Percentiles rank a stretch among this genome's conserved stretches.
These are phyloP conservation scores for Zaprionus kolodkinae DNA, from an alignment of 1,140 invertebrate genomes.

Conservation along the genomic window DNA sequence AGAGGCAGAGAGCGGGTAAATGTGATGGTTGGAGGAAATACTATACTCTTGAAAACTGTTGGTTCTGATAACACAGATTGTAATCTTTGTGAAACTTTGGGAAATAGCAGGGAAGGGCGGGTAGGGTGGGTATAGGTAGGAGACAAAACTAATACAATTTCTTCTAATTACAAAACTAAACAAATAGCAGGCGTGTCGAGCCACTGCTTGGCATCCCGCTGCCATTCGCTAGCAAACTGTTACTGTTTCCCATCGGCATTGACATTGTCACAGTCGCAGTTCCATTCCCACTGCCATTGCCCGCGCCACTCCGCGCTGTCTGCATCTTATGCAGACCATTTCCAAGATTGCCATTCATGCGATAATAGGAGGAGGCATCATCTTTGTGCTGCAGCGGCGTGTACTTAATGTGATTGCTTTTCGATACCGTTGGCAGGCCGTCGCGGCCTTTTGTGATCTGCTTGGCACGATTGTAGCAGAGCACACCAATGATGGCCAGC, in stretches of 20 bases:
- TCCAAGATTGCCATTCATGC: constrained; percentile 55
- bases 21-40: constrained; percentile 14
- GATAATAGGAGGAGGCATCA: constrained; percentile 61
- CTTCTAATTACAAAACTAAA: constrained; percentile 67
- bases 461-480: constrained; percentile 91
- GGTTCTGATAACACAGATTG: constrained; percentile 19
- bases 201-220: constrained; percentile 74
- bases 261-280: constrained; percentile 22
- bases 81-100: constrained; percentile 15
- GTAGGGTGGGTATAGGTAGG: not conserved
- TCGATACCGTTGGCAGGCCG: constrained; percentile 52
- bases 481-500: constrained; percentile 94
- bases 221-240: constrained; percentile 71
- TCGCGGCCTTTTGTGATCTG: constrained; percentile 63
- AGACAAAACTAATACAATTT: constrained; percentile 42
- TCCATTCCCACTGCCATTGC: not conserved
- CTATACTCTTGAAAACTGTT: constrained; percentile 3
- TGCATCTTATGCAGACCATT: constrained; percentile 62
- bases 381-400: constrained; percentile 58
- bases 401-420: constrained; percentile 70
- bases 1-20: not conserved
- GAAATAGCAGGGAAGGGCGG: too few species aligned
- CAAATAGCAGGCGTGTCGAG: constrained; percentile 73
- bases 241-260: constrained; percentile 33
- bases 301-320: not conserved